These are phyloP conservation scores for Amazona finschi DNA, from an alignment of 2,797 vertebrate species.

Conservation along the genomic window DNA sequence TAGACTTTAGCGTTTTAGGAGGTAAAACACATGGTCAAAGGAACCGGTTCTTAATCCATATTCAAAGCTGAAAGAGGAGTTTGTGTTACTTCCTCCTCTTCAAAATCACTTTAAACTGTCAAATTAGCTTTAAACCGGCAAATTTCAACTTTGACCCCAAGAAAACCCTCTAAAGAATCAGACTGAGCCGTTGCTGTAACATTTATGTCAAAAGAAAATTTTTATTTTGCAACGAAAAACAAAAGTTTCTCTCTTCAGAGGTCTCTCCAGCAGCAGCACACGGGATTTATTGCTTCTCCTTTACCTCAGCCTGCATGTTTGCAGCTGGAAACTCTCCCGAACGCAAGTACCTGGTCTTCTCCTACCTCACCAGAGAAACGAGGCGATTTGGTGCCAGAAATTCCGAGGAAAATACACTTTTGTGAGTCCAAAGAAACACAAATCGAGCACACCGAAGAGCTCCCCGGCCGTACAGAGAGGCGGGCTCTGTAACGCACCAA, in stretches of 20 bases:
- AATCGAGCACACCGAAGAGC: slow-evolving; percentile 73
- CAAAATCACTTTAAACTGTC: slow-evolving; percentile 73
- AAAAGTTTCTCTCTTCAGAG: slow-evolving; percentile 66
- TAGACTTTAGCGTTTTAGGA: slow-evolving; percentile 51
- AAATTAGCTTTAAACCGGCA: slow-evolving; percentile 53
- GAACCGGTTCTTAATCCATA: slow-evolving; percentile 64
- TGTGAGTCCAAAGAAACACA: slow-evolving; percentile 80
- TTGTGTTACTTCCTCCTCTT: slow-evolving; percentile 80
- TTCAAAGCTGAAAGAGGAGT: slow-evolving; percentile 68
- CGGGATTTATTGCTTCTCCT: slow-evolving; percentile 58
- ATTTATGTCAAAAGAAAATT: slow-evolving; percentile 38
- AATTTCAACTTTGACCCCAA: slow-evolving; percentile 37
- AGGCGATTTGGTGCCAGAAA: slow-evolving; percentile 48
- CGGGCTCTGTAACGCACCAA: slow-evolving; percentile 78
- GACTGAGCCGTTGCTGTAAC: neutral
- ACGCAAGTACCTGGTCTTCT: slow-evolving; percentile 62
- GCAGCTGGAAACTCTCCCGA: slow-evolving; percentile 55
- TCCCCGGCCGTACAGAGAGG: slow-evolving; percentile 70
- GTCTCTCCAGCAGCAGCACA: slow-evolving; percentile 45
- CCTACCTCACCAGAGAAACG: neutral
- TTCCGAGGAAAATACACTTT: slow-evolving; percentile 68
- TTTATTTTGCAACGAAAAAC: slow-evolving; percentile 70
- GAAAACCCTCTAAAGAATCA: slow-evolving; percentile 59
- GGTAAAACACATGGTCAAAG: slow-evolving; percentile 69
- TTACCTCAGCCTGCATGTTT: slow-evolving; percentile 7